Conservation (phyloP, 2,797 vertebrate species). For the Buphagus erythrorhynchus region DNA sequence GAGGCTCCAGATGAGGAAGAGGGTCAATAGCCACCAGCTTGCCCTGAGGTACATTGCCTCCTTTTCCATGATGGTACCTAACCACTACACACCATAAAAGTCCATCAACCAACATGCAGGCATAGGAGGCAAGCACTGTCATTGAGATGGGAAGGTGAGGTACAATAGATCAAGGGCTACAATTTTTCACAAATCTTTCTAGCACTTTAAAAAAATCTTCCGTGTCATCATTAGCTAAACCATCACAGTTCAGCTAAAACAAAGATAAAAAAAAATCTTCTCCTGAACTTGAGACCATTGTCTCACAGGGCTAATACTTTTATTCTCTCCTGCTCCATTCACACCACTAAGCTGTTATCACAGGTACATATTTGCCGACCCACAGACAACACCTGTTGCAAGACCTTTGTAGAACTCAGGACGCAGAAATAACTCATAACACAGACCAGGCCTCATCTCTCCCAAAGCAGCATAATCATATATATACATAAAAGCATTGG, state of each 20-base stretch:
- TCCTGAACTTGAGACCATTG: background rate
- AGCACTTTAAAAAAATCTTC: background rate
- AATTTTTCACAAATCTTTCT: background rate
- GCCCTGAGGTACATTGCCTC: background rate
- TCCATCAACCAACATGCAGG: rapidly evolving
- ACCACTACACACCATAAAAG: background rate
- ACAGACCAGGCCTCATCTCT: background rate
- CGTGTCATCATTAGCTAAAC: background rate
- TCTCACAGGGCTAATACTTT: background rate
- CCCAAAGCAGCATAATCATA: background rate
- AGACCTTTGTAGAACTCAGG: background rate
- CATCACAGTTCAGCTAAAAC: background rate
- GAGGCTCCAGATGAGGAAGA: background rate
- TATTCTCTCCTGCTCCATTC: background rate
- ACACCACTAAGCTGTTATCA: background rate
- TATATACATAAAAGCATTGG: background rate
- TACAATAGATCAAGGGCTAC: background rate
- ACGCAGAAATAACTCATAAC: background rate
- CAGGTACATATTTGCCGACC: background rate
- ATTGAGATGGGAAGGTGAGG: background rate
- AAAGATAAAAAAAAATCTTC: background rate
- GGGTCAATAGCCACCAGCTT: background rate
- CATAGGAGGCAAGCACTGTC: background rate
- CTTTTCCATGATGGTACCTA: background rate
- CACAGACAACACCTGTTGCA: background rate